A percentile compares a stretch with the other conserved stretches of the same genome.
phyloP scores from a whole-genome alignment of 2,113 vertebrate species.

The Hepsetus odoe region DNA sequence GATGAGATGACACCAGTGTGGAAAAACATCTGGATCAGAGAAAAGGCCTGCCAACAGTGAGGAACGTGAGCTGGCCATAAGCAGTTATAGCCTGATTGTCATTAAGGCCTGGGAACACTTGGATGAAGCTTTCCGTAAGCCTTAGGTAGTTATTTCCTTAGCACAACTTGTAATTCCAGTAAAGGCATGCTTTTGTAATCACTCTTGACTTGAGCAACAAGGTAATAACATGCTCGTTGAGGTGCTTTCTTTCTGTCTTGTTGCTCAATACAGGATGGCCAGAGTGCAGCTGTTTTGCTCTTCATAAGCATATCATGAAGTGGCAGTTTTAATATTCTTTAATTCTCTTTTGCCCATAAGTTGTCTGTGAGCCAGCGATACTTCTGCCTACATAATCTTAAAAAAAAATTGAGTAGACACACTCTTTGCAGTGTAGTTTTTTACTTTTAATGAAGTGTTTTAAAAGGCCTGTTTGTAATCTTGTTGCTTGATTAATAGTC shows the following conservation, averaged over 20 bases:
- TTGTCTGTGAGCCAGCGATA: not conserved
- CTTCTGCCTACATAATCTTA: not conserved
- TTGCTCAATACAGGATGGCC: not conserved
- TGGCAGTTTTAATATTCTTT: not conserved
- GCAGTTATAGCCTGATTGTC: slow-evolving; percentile 38
- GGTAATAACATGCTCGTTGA: slow-evolving; percentile 6
- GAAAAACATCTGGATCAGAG: slow-evolving; percentile 49
- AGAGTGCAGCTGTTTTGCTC: not conserved
- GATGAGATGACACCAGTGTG: slow-evolving; percentile 37
- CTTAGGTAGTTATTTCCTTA: slow-evolving; percentile 18
- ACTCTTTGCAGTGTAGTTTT: too few species aligned
- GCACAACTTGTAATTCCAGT: not conserved
- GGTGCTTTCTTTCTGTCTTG: not conserved
- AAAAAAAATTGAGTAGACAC: too few species aligned
- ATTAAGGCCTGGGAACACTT: slow-evolving; percentile 32
- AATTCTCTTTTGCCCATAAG: not conserved
- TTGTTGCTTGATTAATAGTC: too few species aligned
- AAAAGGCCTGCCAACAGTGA: slow-evolving; percentile 40
- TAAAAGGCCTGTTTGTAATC: too few species aligned
- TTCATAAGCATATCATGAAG: not conserved
- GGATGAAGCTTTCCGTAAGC: slow-evolving; percentile 20
- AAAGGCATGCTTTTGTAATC: slow-evolving; percentile 24
- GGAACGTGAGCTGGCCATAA: slow-evolving; percentile 47
- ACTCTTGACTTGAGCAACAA: not conserved
- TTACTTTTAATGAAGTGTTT: too few species aligned